Evolutionary conservation across 2,888 invertebrate genomes (phyloP), one percentile per base, ranked within the genome.

Genomic region (Chrysomela aeneicollis): DNA sequence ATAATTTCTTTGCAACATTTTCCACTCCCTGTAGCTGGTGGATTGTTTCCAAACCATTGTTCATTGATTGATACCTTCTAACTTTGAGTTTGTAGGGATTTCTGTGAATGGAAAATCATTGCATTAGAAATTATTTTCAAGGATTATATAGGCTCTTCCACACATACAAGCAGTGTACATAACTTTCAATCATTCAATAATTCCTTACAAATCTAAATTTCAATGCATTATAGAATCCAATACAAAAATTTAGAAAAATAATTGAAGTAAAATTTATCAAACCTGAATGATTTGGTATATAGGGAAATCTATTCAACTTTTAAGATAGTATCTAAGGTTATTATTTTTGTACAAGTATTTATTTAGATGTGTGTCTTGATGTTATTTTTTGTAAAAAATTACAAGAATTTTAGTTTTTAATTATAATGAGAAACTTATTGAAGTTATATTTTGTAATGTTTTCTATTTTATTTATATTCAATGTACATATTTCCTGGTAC

Each of bases 311-410:
- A 61, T 67, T 61, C 50, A 37, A 47, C 58, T 19, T 37, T 54
- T 68, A 67, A 60, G 47, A 57, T 69, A 71, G 65, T 59, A 42
- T 52, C 62, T 73, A 72, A 72, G 70, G 47, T 68, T 63, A 68
- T 73, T 73, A 73, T 75, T 75, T 75, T 75, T 75, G 72, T 75
- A 75, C 70, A 73, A 74, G 68, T 75, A 75, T 74, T 74, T 74
- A 73, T 73, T 75, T 69, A 70, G 64, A 67, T 69, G 71, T 72
- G 64, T 63, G 69, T 68, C 59, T 63, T 59, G 52, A 57, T 65
- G 59, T 66, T 66, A 60, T 57, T 60, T 60, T 64, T 64, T 66
- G 64, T 67, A 55, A 55, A 62, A 62, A 63, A n/a, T 63, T 49
- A 58, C 59, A 59, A 66, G 50, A 67, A 55, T 64, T 69, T 71